Evolutionary conservation across 2,888 invertebrate genomes (phyloP), one percentile per base, ranked within the genome.

Genomic region (Sabatieria punctata): DNA sequence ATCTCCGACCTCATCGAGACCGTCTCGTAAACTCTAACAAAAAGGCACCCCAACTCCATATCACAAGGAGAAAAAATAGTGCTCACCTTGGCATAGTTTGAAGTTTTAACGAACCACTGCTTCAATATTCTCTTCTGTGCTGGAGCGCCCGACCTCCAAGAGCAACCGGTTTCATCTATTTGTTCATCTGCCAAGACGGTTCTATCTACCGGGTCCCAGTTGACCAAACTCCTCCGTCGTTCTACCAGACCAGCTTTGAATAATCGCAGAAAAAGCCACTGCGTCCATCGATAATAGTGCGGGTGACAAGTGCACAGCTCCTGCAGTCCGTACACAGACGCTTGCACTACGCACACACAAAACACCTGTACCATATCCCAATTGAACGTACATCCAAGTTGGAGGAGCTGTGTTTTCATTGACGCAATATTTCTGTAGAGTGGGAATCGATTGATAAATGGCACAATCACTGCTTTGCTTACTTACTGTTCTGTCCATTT

Each of bases 161-260:
- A 89, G 58, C 76, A 74, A 13, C 88, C 85, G 59, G 80, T 75
- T 41, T 77, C 78, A 71, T 91, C 89, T 2, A 97, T 89, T 73
- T 97, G 97, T 66, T 97, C 97, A 69, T 93, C 85, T 3, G 95
- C 97, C 52, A 99, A 69, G 1, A 97, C 97, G 2, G 97, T 99
- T 68, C 83, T 71, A 70, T 99, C 97, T 0, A 95, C 74, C 1
- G 97, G 97, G 73, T 99, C 97, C 97, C 97, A 99, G 70, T 93
- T 93, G 0, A 95, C 93, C 52, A 78, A 71, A 13, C 85, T 81
- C 78, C 82, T 47, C 8, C 52, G 51, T 23, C 59, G 47, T 68
- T 91, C 91, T 1, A 79, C 81, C 42, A 97, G 72, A 2, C 82
- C 85, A 43, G 77, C 75, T 58, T 88, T 78, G 67, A 75, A 82